Conservation (phyloP, 1,140 invertebrate genomes). For the Thaumetopoea pityocampa region DNA sequence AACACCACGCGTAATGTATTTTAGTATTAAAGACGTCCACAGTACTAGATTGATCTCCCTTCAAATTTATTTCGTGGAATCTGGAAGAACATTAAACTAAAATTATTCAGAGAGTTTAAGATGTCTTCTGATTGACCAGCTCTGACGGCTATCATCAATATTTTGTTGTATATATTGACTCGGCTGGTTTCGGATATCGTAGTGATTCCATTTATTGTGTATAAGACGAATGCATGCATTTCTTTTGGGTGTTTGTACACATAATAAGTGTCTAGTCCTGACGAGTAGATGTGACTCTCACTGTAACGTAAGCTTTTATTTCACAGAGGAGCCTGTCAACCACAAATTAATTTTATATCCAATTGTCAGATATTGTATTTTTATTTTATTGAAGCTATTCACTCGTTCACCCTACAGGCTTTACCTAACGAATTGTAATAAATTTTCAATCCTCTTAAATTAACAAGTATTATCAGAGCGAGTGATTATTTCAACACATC, state of each 20-base stretch:
- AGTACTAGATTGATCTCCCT: conserved; percentile 26
- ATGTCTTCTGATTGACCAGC: conserved; percentile 3
- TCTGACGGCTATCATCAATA: conserved; percentile 8
- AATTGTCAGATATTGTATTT: conserved; percentile 15
- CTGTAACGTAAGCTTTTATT: conserved; percentile 57
- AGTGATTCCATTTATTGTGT: conserved; percentile 72
- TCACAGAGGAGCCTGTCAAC: conserved; percentile 45
- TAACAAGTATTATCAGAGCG: conserved; percentile 10
- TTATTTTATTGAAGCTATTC: conserved; percentile 10
- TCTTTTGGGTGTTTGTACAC: conserved; percentile 69
- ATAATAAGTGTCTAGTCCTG: conserved; percentile 71
- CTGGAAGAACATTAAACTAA: conserved; percentile 3
- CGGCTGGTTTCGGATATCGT: conserved; percentile 51
- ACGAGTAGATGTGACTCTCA: conserved; percentile 64
- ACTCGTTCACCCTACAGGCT: conserved; percentile 3
- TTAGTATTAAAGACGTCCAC: conserved; percentile 14
- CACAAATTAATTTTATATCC: conserved; percentile 10
- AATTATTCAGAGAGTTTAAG: no score
- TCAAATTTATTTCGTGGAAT: conserved; percentile 11
- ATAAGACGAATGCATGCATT: conserved; percentile 74
- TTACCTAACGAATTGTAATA: conserved; percentile 11
- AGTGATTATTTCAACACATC: conserved; percentile 3
- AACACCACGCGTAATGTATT: conserved; percentile 3
- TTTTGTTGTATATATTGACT: conserved; percentile 64
- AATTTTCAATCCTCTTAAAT: conserved; percentile 5